Base-by-base conservation (phyloP, 2,888 invertebrate species). In the Erebia ligea region DNA sequence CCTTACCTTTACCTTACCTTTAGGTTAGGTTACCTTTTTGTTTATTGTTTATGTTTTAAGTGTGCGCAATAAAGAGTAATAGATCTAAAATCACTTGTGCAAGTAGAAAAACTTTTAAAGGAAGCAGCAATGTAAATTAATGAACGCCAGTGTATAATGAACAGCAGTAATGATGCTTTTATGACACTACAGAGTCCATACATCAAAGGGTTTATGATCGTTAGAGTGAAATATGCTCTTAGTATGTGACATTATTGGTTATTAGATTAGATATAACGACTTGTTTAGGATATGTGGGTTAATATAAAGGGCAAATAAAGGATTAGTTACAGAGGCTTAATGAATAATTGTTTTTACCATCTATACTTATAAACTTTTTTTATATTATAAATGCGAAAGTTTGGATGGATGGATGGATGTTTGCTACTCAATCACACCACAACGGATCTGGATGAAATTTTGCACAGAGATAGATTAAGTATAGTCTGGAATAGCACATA, bases 191-290 rank as follows among this genome's bases (percentile, higher is more conserved):
- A 45, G 59, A 42, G 42, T n/a, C 45, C 56, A 70, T 58, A 62
- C 65, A 70, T 65, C 70, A 70, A 73, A 73, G 64, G 50, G 58
- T 61, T 73, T 73, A 73, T 56, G 64, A 48, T 48, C 21, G 52
- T 48, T 25, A 17, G 25, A 68, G 50, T 70, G 70, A 73, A 50
- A 68, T 70, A 70, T 66, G 13, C 67, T 42, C 42, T 17, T 19
- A 64, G 8, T 21, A 34, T 70, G 63, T 48, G 42, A 63, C 67
- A 67, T 65, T 68, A 65, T 65, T 48, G 64, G 40, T 61, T 45
- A 72, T 72, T 70, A 67, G 50, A 68, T 45, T 68, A 21, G 34
- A 56, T 56, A 52, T 57, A 54, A 65, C 11, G 42, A 61, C 42
- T 11, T 42, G 59, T 61, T 61, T 42, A 11, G 19, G 11, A 17